phyloP scores from a whole-genome alignment of 2,888 invertebrate genomes.

The Nymphalis polychloros region DNA sequence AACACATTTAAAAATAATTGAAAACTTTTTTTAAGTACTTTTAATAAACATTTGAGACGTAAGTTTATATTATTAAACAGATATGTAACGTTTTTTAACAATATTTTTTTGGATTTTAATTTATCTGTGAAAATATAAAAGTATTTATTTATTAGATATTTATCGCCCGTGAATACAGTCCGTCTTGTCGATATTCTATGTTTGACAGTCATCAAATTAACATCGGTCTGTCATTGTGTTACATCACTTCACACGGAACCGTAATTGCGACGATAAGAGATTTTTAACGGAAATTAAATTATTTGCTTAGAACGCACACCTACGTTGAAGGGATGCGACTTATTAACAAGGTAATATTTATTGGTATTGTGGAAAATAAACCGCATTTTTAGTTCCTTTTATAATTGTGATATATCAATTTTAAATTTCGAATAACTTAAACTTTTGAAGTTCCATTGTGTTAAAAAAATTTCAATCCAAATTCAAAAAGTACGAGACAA shows the following conservation, averaged over 20 bases:
- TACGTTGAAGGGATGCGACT: constrained; percentile 30
- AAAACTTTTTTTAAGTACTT: constrained; percentile 11
- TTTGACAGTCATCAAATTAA: constrained; percentile 71
- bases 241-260: constrained; percentile 61
- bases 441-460: neutral
- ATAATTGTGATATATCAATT: neutral
- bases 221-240: constrained; percentile 63
- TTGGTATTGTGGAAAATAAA: neutral
- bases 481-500: neutral
- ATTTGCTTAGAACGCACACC: constrained; percentile 46
- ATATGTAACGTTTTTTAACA: too few species aligned
- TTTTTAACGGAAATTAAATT: constrained; percentile 66
- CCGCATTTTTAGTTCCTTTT: constrained; percentile 11
- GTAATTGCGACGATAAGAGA: constrained; percentile 62
- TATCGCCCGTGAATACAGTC: constrained; percentile 17
- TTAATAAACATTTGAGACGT: constrained; percentile 1
- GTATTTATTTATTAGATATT: neutral
- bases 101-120: too few species aligned
- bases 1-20: constrained; percentile 27
- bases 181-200: constrained; percentile 39
- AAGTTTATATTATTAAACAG: neutral
- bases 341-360: constrained; percentile 28
- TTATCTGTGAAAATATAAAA: constrained; percentile 3
- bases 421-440: neutral
- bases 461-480: neutral